Evolutionary conservation across 2,797 vertebrate genomes (phyloP), one percentile per base, ranked within the genome.

Genomic region (Xyrichtys novacula): DNA sequence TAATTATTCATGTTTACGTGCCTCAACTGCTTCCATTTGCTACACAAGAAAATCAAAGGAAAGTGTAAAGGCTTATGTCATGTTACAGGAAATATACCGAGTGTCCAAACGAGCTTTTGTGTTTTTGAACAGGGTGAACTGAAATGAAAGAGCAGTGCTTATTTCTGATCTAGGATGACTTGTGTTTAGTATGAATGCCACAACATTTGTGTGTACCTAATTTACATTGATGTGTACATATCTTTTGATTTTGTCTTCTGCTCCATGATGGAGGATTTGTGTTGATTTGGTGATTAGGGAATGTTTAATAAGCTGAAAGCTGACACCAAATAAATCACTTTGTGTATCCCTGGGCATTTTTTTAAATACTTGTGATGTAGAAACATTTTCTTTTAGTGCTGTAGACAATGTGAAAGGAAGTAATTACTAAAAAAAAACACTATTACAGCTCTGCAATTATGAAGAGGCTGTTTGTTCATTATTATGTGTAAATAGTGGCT

Each of bases 301-400:
- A 60, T 85, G 73, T 82, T 88, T 65, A 83, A 85, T 81, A 92
- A 91, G 85, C 59, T 77, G 58, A 85, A 86, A 87, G 87, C 88
- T 88, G 84, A 90, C 80, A 90, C 88, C 89, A 92, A 93, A 94
- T 92, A 92, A 93, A 93, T 85, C 29, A 71, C 68, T 86, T 91
- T 91, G 68, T 81, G 47, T 88, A 85, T 61, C 74, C 36, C 38
- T 73, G 65, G 71, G 39, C 68, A 7, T 53, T 19, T 60, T 64
- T 34, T 32, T 14, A 34, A 32, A 32, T 82, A 26, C 55, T 36
- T 23, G 5, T 26, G 14, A 44, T 9, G 32, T 12, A 65, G 53
- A 20, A 49, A 14, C 28, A 15, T 25, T 4, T 57, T 16, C 16
- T 2, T 26, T 15, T 22, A 19, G 56, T 39, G 9, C 29, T 31